Conservation (phyloP, 2,888 invertebrate species). For the Stramonita haemastoma region DNA sequence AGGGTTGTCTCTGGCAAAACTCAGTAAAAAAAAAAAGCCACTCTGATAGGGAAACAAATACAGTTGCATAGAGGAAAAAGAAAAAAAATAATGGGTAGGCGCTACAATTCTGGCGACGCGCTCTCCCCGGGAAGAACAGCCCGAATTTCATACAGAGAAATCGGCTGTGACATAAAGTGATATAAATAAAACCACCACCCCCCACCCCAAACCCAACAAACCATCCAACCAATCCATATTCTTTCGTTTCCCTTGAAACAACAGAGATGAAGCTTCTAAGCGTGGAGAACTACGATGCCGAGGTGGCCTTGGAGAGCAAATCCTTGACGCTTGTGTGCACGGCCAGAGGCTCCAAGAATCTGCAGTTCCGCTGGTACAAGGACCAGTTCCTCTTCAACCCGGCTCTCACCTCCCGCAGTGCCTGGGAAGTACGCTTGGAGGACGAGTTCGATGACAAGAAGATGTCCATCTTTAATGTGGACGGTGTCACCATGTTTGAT, state of each 20-base stretch:
- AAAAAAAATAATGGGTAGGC: too few species aligned
- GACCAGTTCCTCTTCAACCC: conserved; percentile 58
- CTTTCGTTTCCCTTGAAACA: neutral
- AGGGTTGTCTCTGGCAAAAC: too few species aligned
- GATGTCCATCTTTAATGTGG: conserved; percentile 66
- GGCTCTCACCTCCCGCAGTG: conserved; percentile 56
- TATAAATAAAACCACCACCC: too few species aligned
- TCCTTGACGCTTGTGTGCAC: conserved; percentile 64
- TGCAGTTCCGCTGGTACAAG: conserved; percentile 64
- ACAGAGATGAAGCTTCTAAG: conserved; percentile 59
- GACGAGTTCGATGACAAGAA: conserved; percentile 60
- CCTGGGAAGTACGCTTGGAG: conserved; percentile 61
- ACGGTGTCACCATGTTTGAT: conserved; percentile 65
- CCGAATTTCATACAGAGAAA: too few species aligned
- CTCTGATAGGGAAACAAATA: too few species aligned
- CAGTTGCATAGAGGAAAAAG: too few species aligned
- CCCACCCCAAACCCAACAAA: neutral
- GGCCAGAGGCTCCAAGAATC: conserved; percentile 60
- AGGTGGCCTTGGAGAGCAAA: conserved; percentile 58
- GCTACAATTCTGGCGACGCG: too few species aligned
- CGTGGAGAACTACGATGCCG: conserved; percentile 57
- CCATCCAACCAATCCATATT: too few species aligned
- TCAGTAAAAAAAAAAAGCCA: too few species aligned
- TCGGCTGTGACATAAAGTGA: too few species aligned
- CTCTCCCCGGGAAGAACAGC: too few species aligned